Conservation (phyloP, 2,888 invertebrate genomes). For the Pantelozetes paolii region DNA sequence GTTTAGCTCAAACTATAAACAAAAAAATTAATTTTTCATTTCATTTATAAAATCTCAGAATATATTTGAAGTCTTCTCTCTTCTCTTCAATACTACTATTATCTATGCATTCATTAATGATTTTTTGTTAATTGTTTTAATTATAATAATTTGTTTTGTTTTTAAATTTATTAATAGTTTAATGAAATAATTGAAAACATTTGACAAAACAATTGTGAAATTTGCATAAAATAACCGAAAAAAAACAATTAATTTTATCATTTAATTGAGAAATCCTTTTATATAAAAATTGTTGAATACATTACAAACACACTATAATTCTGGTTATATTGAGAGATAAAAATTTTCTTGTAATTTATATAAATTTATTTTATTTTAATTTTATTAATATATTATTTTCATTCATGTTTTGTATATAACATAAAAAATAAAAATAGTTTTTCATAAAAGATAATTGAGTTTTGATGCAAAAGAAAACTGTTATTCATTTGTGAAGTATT, state of each 20-base stretch:
- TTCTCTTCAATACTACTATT: too few relatives aligned
- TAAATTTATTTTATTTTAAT: conserved; percentile 5
- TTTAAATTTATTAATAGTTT: not conserved
- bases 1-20: not conserved
- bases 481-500: too few relatives aligned
- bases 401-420: conserved; percentile 14
- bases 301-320: too few relatives aligned
- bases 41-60: not conserved
- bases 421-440: not conserved
- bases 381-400: not conserved
- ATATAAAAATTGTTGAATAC: too few relatives aligned
- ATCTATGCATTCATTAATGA: too few relatives aligned
- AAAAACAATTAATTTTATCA: too few relatives aligned
- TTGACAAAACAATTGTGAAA: not conserved
- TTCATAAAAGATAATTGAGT: not conserved
- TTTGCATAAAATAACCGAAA: not conserved
- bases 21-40: not conserved
- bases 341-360: conserved; percentile 9
- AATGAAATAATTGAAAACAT: not conserved
- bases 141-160: not conserved
- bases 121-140: not conserved
- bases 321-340: not conserved
- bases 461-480: not conserved
- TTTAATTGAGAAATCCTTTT: too few relatives aligned
- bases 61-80: not conserved